Base-by-base conservation (phyloP, 2,113 vertebrate genomes). In the Charina bottae region DNA sequence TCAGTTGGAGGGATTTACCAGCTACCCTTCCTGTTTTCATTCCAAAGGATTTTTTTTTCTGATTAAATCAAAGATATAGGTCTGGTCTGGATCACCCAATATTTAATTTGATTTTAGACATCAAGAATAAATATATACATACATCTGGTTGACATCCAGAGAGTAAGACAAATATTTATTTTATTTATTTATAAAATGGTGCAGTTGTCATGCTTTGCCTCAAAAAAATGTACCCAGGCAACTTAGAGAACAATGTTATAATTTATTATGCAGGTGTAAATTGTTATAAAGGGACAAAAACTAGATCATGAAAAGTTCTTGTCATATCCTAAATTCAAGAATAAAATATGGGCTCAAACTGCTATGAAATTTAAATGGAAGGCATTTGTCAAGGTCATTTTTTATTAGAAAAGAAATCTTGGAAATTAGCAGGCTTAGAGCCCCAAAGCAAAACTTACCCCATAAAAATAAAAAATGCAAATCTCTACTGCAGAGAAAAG, bases 21-120 rank as follows among this genome's bases (percentile, higher is more conserved):
- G 83, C 94, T 95, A 88, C 92, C 26, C 94, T 89, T 6, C 86
- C 83, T 72, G 49, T 94, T 96, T n/a, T n/a, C n/a, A 72, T 72
- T n/a, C 68, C n/a, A 72, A 72, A 72, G 68, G 68, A 37, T 37
- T 19, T 72, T 37, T 33, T 72, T 8, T 0, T 26, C 15, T 72
- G n/a, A 37, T 72, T 72, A 72, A 72, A 37, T 37, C 28, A 72
- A n/a, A 33, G 1, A 72, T n/a, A 33, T n/a, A 72, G n/a, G 13
- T 72, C 28, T 72, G n/a, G 13, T 33, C 64, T 72, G 28, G 28
- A 72, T 72, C n/a, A 72, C 15, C n/a, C 68, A 37, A 37, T 37
- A 6, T 37, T 72, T 37, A 72, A 72, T 72, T 72, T 37, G 15
- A 72, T 72, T 72, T 72, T 19, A n/a, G 13, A 17, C 15, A 72